Evolutionary conservation across 2,797 vertebrate genomes (phyloP), one percentile per base, ranked within the genome.

Genomic region (Sebastes reedi): DNA sequence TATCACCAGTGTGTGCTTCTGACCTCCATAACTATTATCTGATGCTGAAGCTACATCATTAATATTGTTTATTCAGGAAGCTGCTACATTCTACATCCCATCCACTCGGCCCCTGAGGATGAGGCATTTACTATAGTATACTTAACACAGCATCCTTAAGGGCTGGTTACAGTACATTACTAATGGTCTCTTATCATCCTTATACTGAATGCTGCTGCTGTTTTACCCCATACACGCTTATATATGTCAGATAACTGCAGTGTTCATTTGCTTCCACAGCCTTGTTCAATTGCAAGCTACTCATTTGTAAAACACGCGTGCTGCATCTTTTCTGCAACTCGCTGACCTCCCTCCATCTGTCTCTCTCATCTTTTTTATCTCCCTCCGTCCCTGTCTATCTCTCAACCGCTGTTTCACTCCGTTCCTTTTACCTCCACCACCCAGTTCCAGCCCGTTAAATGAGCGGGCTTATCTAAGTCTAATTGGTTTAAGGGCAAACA

Each of bases 401-500:
- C 72, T 72, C 73, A 65, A 69, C 68, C 8, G 4, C 84, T 22
- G 71, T 80, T 84, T 87, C 83, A 85, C 71, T 64, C 62, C 55
- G 1, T 22, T 58, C 50, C 60, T 39, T 58, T 80, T 56, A 65
- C 72, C 72, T 69, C 87, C 58, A 30, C 86, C 85, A 79, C 86
- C 82, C 80, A 27, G 82, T 91, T 94, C 87, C 88, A 88, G 90
- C 79, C 85, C n/a, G 84, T 89, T 93, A 92, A 93, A 94, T 88
- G 92, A 92, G 91, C 80, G 54, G 80, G 90, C 91, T 92, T 90
- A 93, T 93, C 88, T 87, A 79, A 88, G 90, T 92, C 88, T 95
- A 94, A 95, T 95, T 95, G 95, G 92, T 95, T 95, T 95, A 93
- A 95, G 94, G 93, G 93, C 91, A 94, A 93, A 95, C 88, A 94